Evolutionary conservation across 2,113 vertebrate genomes (phyloP), one percentile per base, ranked within the genome.

Genomic region (Festucalex cinctus): DNA sequence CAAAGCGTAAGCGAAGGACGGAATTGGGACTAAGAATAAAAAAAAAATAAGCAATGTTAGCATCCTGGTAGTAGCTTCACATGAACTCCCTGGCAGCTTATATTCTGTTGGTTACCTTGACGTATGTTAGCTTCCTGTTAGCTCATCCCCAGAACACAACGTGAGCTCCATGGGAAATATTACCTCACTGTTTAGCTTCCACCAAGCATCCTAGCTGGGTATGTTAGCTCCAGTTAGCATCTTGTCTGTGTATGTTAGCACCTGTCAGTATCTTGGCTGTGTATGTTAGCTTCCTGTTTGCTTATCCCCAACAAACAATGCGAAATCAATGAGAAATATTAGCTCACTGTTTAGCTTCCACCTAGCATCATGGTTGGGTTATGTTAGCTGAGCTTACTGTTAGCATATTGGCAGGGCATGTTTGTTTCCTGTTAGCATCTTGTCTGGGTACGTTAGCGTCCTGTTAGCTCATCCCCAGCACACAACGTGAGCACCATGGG

Each of bases 1-100:
- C 96, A 87, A 99, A 98, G 9, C 95, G 93, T 71, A 99, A 91
- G 74, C 96, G 90, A 39, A 99, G 93, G 77, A 98, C 85, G 26
- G 93, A 90, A 87, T 98, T 98, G 28, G 94, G 91, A 83, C 96
- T 99, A 86, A 19, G 78, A 78, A 19, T 17, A 5, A 57, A 57
- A 57, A 57, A 57, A 6, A 5, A 7, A 57, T 26, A 8, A 22
- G 8, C 20, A 22, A n/a, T 51, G 48, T 32, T 28, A 57, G 54
- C 14, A 16, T 57, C 54, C 54, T 9, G 2, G 2, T 2, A 32
- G 13, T 17, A 57, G 13, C 54, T 57, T 57, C 16, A 5, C 54
- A 32, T 57, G 2, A 57, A 26, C 54, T 32, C 53, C 10, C 53
- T 28, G 53, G 24, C 24, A 16, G 26, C 6, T 26, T 28, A 57